Evolutionary conservation across 2,113 vertebrate species (phyloP), one percentile per base, ranked within the genome.

Genomic region (Isichthys henryi): DNA sequence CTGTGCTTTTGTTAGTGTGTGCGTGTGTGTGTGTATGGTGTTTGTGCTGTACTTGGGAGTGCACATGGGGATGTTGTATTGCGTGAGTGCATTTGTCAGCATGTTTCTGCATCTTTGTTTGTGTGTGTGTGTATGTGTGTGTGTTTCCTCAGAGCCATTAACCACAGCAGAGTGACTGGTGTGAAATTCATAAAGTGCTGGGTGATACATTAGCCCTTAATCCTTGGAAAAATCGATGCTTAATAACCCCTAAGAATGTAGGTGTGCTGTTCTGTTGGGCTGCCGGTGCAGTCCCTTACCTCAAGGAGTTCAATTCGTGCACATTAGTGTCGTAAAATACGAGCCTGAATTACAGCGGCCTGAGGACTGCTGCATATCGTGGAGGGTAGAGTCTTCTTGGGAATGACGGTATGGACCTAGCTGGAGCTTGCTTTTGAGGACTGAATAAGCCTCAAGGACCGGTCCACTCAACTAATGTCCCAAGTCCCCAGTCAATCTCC

Each of bases 201-300:
- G 21, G 53, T 88, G 62, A 83, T 89, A 89, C 53, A 86, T 88
- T 89, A 35, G 74, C 23, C 91, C 89, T 93, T 89, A 92, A 91
- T 91, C 82, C 84, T 74, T 50, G 87, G 31, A 58, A 91, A 84
- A 91, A 93, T 93, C 91, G 86, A 93, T 92, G 88, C 84, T 87
- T 91, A 92, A 90, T 92, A 90, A 84, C 85, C 88, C 89, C 58
- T 91, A 87, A 90, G 48, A 90, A 91, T 88, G 85, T 87, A 21
- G 89, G 90, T 89, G 90, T 89, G 35, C 84, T 90, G 89, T 90
- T 92, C 89, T 66, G 21, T 85, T 77, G 77, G 8, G 86, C 21
- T 85, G 48, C 49, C 87, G 82, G 90, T 88, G 53, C 88, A 90
- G 88, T 86, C 50, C 89, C 50, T 86, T 46, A 86, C 85, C 27